Base-by-base conservation (phyloP, 2,888 invertebrate genomes). In the Caenorhabditis panamensis region DNA sequence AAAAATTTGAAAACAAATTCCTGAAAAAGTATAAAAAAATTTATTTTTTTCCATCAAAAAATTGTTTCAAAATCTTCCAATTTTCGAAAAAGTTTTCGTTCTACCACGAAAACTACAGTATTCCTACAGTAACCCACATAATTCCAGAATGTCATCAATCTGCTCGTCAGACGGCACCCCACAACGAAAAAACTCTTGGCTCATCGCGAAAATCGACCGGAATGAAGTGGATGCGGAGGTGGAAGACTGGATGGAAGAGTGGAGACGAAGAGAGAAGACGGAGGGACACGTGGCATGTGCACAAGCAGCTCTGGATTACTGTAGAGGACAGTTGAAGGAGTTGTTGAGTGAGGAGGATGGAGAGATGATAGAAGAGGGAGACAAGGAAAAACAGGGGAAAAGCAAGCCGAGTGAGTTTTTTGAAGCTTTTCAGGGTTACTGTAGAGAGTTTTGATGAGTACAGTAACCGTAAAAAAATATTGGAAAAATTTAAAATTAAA, bases 261-360 rank as follows among this genome's bases (percentile, higher is more conserved):
- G 63, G 69, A 62, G 64, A 59, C 47, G 31, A 0, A 26, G 53
- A 26, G 31, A 31, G 31, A n/a, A 67, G 16, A 16, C 18, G 1
- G 56, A 62, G 0, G 16, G 37, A 3, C 44, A 61, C 13, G 62
- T 61, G 28, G 66, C 37, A 36, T 62, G 61, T 41, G 58, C 61
- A 18, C 51, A 64, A 26, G 53, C 53, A 13, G 79, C 81, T 5
- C 31, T 83, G 5, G 73, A 79, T 1, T 75, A 78, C 59, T 84
- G 84, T 67, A 68, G 78, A 37, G 59, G 20, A 11, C 67, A 82
- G 59, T 66, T 84, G 54, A 81, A 79, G 37, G 79, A 84, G 26
- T 58, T 79, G 37, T 59, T 84, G 37, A 37, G 53, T 2, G 76
- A 72, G 31, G 80, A 69, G 18, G 56, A 62, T 16, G 24, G 22